These are phyloP conservation scores for Cecidostiba fungosa DNA, from an alignment of 2,888 invertebrate species.

Conservation along the genomic window DNA sequence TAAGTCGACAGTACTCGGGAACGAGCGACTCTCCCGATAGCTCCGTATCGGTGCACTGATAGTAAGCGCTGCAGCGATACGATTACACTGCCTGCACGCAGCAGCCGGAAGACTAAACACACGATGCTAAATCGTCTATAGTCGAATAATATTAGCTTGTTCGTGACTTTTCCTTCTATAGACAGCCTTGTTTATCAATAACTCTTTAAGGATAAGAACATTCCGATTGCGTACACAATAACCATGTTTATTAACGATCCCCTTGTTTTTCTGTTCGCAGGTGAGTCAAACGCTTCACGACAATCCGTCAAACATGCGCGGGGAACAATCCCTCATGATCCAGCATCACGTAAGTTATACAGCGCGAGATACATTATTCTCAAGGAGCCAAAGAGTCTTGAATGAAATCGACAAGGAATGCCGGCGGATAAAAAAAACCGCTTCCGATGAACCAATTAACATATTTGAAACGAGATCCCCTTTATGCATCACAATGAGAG, in stretches of 20 bases:
- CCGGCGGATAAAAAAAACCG: constrained; percentile 2
- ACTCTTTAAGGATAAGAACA: not conserved
- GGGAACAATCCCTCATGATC: not conserved
- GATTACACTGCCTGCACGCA: constrained; percentile 71
- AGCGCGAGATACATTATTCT: not conserved
- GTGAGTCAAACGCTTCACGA: constrained; percentile 53
- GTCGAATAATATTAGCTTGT: constrained; percentile 26
- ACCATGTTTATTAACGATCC: not conserved
- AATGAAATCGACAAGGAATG: constrained; percentile 54
- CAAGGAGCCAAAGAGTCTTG: not conserved
- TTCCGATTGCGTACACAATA: not conserved
- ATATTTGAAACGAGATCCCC: constrained; percentile 57
- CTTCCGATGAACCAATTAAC: constrained; percentile 63
- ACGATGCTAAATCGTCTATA: constrained; percentile 37
- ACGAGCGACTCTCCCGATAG: constrained; percentile 68
- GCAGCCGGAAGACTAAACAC: constrained; percentile 77
- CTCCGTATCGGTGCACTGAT: constrained; percentile 75
- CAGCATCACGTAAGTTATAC: constrained; percentile 52
- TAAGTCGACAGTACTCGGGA: constrained; percentile 34
- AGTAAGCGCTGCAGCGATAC: constrained; percentile 73
- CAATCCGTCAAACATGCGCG: constrained; percentile 27
- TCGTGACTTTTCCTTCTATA: not conserved
- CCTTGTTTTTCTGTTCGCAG: constrained; percentile 59
- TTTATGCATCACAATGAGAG: constrained; percentile 29
- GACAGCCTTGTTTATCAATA: constrained; percentile 26